Evolutionary conservation across 2,888 invertebrate species (phyloP).

Genomic region (Sicus ferrugineus): DNA sequence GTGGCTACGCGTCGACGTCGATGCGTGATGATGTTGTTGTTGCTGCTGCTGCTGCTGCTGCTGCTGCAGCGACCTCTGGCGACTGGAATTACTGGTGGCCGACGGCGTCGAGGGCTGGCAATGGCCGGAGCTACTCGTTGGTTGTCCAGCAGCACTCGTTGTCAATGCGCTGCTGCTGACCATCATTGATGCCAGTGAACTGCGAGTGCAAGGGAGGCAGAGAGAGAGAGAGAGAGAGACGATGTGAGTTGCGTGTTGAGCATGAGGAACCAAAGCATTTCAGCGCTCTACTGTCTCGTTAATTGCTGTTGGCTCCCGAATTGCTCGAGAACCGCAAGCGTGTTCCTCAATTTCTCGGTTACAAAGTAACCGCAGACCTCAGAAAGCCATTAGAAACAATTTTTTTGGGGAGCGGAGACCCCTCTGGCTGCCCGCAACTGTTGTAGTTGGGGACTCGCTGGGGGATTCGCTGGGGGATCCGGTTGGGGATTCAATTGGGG

Average conservation of each 20-base stretch:
- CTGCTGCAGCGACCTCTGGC: constrained; percentile 40
- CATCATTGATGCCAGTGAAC: constrained; percentile 64
- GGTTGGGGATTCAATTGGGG: too few species aligned
- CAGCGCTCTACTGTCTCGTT: too few species aligned
- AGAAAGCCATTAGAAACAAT: too few species aligned
- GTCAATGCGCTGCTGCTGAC: constrained; percentile 65
- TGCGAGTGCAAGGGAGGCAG: constrained; percentile 40
- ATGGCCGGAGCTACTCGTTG: constrained; percentile 60
- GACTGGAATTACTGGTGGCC: constrained; percentile 43
- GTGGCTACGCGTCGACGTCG: constrained; percentile 34
- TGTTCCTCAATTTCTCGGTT: too few species aligned
- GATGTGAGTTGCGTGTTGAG: neutral
- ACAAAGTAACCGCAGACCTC: too few species aligned
- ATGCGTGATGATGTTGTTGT: constrained; percentile 40
- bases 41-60: constrained; percentile 40
- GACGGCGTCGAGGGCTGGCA: constrained; percentile 46
- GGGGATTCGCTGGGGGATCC: too few species aligned
- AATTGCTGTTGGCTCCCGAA: too few species aligned
- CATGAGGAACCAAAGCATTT: too few species aligned
- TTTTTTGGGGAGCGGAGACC: too few species aligned
- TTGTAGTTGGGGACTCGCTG: too few species aligned
- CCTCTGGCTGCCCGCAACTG: too few species aligned
- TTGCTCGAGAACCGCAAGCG: too few species aligned
- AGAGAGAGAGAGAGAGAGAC: neutral
- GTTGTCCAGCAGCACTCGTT: constrained; percentile 64